Conservation (phyloP, 2,113 vertebrate species). For the Hyperopisus bebe region DNA sequence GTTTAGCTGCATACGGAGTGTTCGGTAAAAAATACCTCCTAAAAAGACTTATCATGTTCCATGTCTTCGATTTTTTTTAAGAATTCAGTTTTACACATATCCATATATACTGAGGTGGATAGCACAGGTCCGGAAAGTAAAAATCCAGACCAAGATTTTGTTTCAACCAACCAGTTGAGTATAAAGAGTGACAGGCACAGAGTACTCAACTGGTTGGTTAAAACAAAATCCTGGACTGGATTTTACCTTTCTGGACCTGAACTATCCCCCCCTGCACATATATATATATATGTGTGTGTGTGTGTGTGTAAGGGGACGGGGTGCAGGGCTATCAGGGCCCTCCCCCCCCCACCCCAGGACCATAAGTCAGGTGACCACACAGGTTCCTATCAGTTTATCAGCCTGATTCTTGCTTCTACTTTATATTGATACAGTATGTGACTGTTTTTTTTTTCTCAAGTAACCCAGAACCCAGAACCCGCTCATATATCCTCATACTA, state of each 20-base stretch:
- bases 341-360: neutral
- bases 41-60: neutral
- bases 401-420: neutral
- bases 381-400: neutral
- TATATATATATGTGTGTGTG: neutral
- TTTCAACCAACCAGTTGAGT: no score
- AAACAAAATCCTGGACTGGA: no score
- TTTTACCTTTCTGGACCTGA: no score
- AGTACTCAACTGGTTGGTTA: no score
- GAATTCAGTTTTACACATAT: neutral
- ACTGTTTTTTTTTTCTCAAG: neutral
- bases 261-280: no score
- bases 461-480: neutral
- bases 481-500: neutral
- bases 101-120: no score
- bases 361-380: neutral
- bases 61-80: neutral
- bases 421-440: neutral
- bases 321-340: neutral
- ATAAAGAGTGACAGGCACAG: no score
- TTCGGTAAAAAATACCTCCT: neutral
- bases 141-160: no score
- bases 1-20: neutral
- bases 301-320: neutral
- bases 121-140: no score